Evolutionary conservation across 2,797 vertebrate genomes (phyloP).

Genomic region (Pangasius krempfi): DNA sequence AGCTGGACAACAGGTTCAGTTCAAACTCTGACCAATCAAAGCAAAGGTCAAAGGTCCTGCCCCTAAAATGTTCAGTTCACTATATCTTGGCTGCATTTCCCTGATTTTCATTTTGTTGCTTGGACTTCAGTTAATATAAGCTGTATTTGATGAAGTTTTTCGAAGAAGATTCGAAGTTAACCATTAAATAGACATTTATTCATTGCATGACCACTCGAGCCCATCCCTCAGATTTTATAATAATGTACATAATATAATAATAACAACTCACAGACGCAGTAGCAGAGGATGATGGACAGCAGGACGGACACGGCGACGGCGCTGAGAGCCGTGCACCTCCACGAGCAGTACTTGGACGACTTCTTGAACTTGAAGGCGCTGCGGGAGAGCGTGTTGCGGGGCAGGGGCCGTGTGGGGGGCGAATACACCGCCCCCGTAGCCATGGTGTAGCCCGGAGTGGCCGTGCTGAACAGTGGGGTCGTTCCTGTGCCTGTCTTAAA

Average conservation of each 20-base stretch:
- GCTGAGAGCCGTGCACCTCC: conserved; percentile 97
- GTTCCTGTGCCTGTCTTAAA: conserved; percentile 99
- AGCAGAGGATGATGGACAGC: conserved; percentile 92
- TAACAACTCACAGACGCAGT: conserved; percentile 89
- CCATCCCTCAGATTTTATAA: neutral
- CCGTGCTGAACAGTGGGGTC: conserved; percentile 97
- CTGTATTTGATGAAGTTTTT: no score
- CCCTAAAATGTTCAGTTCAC: no score
- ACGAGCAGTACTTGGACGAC: conserved; percentile 97
- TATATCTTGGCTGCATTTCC: neutral
- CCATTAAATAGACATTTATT: neutral
- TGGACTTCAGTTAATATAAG: neutral
- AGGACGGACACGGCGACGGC: conserved; percentile 93
- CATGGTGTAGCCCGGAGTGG: conserved; percentile 98
- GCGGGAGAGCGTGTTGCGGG: conserved; percentile 94
- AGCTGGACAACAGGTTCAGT: neutral
- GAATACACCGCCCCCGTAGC: conserved; percentile 98
- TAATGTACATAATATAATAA: neutral
- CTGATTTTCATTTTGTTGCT: neutral
- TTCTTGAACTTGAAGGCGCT: conserved; percentile 99
- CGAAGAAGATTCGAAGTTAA: neutral
- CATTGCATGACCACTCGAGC: neutral
- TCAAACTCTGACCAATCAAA: neutral
- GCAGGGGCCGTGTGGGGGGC: conserved; percentile 94
- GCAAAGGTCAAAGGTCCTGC: neutral